Conservation (phyloP, 2,797 vertebrate species). For the Spondyliosoma cantharus region DNA sequence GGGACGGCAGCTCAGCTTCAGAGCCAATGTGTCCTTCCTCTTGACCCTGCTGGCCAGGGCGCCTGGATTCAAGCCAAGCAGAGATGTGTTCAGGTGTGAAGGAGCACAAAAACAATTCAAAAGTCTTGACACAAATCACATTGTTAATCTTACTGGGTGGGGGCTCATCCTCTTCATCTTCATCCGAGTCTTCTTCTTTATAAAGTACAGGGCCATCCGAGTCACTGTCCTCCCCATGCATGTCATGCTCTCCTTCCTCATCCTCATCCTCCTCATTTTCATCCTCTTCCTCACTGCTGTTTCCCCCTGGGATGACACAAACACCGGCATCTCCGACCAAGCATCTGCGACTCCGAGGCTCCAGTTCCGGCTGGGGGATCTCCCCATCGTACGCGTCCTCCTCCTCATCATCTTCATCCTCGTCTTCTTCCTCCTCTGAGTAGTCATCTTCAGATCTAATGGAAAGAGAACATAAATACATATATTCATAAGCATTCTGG, state of each 20-base stretch:
- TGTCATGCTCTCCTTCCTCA: constrained; percentile 83
- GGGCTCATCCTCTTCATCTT: constrained; percentile 88
- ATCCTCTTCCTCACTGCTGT: constrained; percentile 85
- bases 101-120: background rate
- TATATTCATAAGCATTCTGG: background rate
- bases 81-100: constrained; percentile 25
- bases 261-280: constrained; percentile 73
- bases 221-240: constrained; percentile 89
- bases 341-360: constrained; percentile 82
- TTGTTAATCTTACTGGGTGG: constrained; percentile 80
- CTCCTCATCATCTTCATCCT: constrained; percentile 83
- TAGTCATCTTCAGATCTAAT: constrained; percentile 96
- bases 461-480: constrained; percentile 8
- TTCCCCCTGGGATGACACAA: constrained; percentile 88
- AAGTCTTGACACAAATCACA: background rate
- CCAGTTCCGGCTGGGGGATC: constrained; percentile 84
- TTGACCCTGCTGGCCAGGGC: constrained; percentile 94
- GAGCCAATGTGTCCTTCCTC: constrained; percentile 96
- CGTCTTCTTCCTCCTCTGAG: constrained; percentile 87
- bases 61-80: constrained; percentile 78
- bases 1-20: constrained; percentile 89
- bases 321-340: constrained; percentile 88
- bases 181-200: constrained; percentile 93
- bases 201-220: constrained; percentile 94
- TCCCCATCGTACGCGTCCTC: constrained; percentile 83